phyloP scores from a whole-genome alignment of 1,140 invertebrate species.

The Tetramorium simillimum region DNA sequence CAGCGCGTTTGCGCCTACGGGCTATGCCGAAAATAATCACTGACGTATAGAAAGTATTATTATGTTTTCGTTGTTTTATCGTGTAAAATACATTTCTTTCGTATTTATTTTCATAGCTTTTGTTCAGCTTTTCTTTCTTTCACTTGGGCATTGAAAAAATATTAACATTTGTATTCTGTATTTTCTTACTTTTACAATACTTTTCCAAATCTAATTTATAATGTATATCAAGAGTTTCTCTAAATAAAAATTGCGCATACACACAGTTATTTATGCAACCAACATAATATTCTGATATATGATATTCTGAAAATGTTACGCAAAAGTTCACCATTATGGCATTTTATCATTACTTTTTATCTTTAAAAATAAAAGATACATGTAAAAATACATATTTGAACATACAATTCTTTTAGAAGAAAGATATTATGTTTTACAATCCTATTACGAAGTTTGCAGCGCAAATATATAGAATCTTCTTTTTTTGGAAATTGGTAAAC shows the following conservation, averaged over 20 bases:
- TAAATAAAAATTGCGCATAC: neutral
- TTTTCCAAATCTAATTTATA: neutral
- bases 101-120: neutral
- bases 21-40: neutral
- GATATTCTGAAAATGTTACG: neutral
- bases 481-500: neutral
- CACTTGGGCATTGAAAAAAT: neutral
- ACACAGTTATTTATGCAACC: neutral
- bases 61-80: constrained; percentile 13
- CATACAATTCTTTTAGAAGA: neutral
- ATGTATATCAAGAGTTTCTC: neutral
- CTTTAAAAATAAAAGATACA: neutral
- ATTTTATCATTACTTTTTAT: neutral
- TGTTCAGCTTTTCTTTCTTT: neutral
- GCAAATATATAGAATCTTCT: neutral
- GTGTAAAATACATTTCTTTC: neutral
- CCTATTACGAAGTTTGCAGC: neutral
- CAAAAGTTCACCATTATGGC: neutral
- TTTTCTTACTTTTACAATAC: neutral
- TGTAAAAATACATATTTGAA: neutral
- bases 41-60: neutral
- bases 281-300: too few relatives aligned
- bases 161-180: neutral
- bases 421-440: neutral
- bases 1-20: neutral